Evolutionary conservation across 1,140 invertebrate species (phyloP).

Genomic region (Drosophila teissieri): DNA sequence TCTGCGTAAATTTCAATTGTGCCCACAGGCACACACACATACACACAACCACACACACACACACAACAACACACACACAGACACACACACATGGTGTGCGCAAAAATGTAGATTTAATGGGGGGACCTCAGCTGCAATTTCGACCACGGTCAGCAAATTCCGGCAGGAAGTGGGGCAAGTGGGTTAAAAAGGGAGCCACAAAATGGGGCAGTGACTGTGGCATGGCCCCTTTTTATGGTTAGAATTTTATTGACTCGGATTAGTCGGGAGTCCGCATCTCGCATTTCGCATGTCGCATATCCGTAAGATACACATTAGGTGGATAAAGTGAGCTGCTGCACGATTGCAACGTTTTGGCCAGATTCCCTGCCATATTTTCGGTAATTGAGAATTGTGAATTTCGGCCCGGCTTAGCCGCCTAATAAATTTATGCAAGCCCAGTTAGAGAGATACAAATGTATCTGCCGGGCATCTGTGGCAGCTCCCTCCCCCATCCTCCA

Average conservation of each 20-base stretch:
- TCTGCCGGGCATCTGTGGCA: constrained; percentile 1
- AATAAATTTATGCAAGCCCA: constrained; percentile 63
- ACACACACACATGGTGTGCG: constrained; percentile 3
- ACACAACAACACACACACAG: background rate
- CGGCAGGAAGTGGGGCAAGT: background rate
- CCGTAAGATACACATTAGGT: constrained; percentile 40
- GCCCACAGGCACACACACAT: background rate
- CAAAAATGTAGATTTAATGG: constrained; percentile 55
- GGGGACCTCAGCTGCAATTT: constrained; percentile 48
- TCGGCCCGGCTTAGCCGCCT: constrained; percentile 44
- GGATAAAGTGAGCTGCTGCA: constrained; percentile 9
- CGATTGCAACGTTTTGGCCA: constrained; percentile 11
- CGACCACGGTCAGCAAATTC: constrained; percentile 23
- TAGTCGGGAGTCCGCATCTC: constrained; percentile 26
- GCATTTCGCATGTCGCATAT: constrained; percentile 4
- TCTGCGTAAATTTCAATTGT: constrained; percentile 74
- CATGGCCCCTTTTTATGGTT: constrained; percentile 58
- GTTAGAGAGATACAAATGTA: constrained; percentile 18
- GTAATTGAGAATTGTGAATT: constrained; percentile 59
- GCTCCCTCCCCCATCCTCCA: background rate
- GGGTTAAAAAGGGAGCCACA: background rate
- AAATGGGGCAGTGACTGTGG: background rate
- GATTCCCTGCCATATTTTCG: constrained; percentile 32
- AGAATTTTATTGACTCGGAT: constrained; percentile 77
- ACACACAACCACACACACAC: background rate